Base-by-base conservation (phyloP, 2,113 vertebrate genomes). In the Hyperoodon ampullatus region DNA sequence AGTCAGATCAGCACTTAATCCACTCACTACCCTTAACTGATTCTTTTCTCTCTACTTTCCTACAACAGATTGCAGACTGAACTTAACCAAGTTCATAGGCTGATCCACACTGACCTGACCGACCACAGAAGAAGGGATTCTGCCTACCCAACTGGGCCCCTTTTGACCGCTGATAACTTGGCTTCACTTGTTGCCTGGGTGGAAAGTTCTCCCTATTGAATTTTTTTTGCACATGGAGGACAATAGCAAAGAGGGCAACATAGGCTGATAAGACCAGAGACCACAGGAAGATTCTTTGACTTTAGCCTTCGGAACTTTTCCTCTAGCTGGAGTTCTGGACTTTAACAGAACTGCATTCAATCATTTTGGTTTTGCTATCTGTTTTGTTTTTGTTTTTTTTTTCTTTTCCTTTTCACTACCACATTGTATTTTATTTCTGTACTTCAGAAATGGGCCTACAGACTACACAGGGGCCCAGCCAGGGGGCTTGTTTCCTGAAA, bases 391-490 rank as follows among this genome's bases (percentile, higher is more conserved):
- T 98, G 21, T 2, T 63, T n/a, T n/a, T 23, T 35, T 7, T 13
- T 55, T 19, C 97, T 83, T 95, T 97, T 95, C 33, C 50, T 93
- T 80, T 81, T 2, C 93, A 86, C 23, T 71, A 82, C 26, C 82
- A 3, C 97, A 66, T 96, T 87, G 92, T 98, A 95, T 98, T 98
- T 98, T 84, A 81, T 98, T 98, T 98, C 96, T 97, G 97, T 93
- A 82, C 93, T 96, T 98, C 98, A 99, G 99, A 98, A 98, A 99
- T 99, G 99, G 99, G 99, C 99, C 99, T 95, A 88, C 98, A 99
- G 98, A 98, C 98, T 96, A 98, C 98, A 98, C 97, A 98, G 94
- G 99, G 99, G 99, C 99, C 99, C 99, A 98, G 98, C 97, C 99
- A 99, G 97, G 98, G 99, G 99, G 98, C 99, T 97, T 98, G 99